Percentiles rank a stretch among this genome's conserved stretches.
Evolutionary conservation across 1,140 invertebrate genomes (phyloP).

Genomic region (Drosophila serrata): DNA sequence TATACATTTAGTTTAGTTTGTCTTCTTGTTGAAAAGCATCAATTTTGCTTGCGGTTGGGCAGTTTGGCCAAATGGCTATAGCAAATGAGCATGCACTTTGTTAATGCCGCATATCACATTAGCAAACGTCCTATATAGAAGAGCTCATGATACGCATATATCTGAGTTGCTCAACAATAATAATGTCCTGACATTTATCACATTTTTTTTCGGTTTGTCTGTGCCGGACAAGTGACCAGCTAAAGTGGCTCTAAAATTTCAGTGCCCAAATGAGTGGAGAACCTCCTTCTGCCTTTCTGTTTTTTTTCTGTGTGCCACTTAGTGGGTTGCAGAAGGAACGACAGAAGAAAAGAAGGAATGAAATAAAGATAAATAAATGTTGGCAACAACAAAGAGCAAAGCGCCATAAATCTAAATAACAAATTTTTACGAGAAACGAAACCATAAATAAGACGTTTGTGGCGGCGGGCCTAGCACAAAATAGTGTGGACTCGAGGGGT

Average conservation of each 20-base stretch:
- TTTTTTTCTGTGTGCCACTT: slow-evolving; percentile 29
- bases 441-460: slow-evolving; percentile 82
- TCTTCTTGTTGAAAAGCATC: background rate
- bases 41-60: background rate
- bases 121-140: slow-evolving; percentile 42
- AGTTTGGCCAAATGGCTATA: slow-evolving; percentile 20
- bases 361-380: slow-evolving; percentile 80
- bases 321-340: slow-evolving; percentile 33
- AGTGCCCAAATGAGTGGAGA: slow-evolving; percentile 62
- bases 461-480: slow-evolving; percentile 53
- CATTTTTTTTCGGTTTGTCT: slow-evolving; percentile 28
- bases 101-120: slow-evolving; percentile 57
- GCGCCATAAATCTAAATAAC: slow-evolving; percentile 82
- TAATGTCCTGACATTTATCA: slow-evolving; percentile 77
- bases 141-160: slow-evolving; percentile 17
- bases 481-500: slow-evolving; percentile 43
- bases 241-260: slow-evolving; percentile 83
- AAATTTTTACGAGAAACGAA: slow-evolving; percentile 83
- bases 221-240: slow-evolving; percentile 46
- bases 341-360: slow-evolving; percentile 30
- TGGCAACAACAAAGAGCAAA: slow-evolving; percentile 81
- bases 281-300: background rate
- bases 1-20: background rate
- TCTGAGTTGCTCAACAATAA: slow-evolving; percentile 50
- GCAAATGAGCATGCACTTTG: slow-evolving; percentile 55